These are phyloP conservation scores for Callopanchax toddi DNA, from an alignment of 2,113 vertebrate species.

Conservation along the genomic window DNA sequence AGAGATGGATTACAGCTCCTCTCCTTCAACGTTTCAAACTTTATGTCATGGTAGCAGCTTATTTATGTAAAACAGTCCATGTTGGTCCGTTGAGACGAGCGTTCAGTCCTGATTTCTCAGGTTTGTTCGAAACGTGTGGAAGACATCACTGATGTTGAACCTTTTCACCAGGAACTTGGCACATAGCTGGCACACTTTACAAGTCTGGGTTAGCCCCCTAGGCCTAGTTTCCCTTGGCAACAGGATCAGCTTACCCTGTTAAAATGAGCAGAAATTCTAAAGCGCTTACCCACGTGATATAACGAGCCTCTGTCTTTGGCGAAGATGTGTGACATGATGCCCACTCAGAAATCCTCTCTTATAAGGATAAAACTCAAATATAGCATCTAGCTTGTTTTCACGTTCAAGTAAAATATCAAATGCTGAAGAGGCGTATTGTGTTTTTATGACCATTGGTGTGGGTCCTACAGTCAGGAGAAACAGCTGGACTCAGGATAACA, in stretches of 20 bases:
- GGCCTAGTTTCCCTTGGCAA: constrained; percentile 36
- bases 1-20: constrained; percentile 37
- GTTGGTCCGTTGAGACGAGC: not conserved
- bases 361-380: constrained; percentile 82
- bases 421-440: constrained; percentile 71
- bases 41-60: not conserved
- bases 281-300: constrained; percentile 67
- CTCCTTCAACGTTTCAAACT: constrained; percentile 34
- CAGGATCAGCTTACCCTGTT: constrained; percentile 37
- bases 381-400: constrained; percentile 62
- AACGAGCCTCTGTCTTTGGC: constrained; percentile 67
- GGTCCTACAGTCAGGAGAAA: constrained; percentile 49
- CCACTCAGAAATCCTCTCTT: constrained; percentile 70
- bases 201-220: constrained; percentile 3
- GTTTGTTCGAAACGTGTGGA: not conserved
- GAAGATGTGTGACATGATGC: constrained; percentile 70
- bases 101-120: not conserved
- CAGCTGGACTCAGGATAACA: constrained; percentile 58
- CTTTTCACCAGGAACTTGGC: constrained; percentile 11
- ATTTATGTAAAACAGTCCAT: not conserved
- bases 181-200: not conserved
- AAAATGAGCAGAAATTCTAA: constrained; percentile 65
- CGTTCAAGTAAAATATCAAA: constrained; percentile 61
- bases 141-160: not conserved
- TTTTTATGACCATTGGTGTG: constrained; percentile 68